Percentiles rank a stretch among this genome's conserved stretches.
These are phyloP conservation scores for Ataeniobius toweri DNA, from an alignment of 2,797 vertebrate genomes.

Conservation along the genomic window DNA sequence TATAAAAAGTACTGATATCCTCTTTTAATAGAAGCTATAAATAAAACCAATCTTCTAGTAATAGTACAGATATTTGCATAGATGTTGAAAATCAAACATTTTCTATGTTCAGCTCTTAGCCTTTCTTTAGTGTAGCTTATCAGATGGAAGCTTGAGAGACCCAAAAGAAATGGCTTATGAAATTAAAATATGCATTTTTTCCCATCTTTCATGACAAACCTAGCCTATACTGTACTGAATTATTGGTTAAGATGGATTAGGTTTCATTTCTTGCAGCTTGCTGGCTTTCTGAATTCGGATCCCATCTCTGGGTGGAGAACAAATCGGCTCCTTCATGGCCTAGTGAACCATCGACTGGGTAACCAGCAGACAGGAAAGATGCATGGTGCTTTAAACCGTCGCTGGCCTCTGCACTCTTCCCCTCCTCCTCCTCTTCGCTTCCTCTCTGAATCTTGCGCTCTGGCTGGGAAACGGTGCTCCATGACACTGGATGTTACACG, in stretches of 20 bases:
- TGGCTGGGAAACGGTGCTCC: conserved; percentile 58
- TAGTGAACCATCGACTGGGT: conserved; percentile 66
- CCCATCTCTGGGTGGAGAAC: conserved; percentile 48
- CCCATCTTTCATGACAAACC: conserved; percentile 19
- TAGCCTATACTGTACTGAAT: conserved; percentile 38
- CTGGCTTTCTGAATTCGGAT: conserved; percentile 32
- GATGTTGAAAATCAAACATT: not conserved
- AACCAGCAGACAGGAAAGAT: conserved; percentile 69
- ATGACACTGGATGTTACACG: conserved; percentile 58
- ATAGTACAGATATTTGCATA: not conserved
- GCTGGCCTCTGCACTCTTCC: conserved; percentile 28
- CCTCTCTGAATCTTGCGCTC: conserved; percentile 35
- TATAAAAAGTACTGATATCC: not conserved
- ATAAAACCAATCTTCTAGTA: not conserved
- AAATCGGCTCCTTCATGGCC: conserved; percentile 69
- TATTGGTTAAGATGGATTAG: conserved; percentile 48
- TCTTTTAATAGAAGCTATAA: not conserved
- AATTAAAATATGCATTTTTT: conserved; percentile 13
- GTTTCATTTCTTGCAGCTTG: not conserved
- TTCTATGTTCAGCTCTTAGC: not conserved
- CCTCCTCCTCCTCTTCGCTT: not conserved
- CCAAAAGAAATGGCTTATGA: not conserved
- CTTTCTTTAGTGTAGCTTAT: no score
- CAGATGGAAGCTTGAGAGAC: not conserved
- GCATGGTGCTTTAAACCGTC: conserved; percentile 60